Conservation (phyloP, 2,888 invertebrate genomes). For the Harpagoxenus sublaevis region DNA sequence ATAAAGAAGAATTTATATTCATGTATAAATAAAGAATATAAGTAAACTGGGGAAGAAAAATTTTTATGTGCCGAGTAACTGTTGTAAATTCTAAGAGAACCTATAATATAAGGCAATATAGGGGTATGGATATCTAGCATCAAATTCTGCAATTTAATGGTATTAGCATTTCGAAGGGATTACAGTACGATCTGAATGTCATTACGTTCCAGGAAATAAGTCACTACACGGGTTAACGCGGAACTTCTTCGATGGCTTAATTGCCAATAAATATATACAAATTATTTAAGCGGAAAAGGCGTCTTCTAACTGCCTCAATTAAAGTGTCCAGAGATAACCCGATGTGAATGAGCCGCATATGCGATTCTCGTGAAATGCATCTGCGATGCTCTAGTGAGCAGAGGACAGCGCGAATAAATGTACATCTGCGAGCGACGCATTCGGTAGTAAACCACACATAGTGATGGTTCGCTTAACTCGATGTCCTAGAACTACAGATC, state of each 20-base stretch:
- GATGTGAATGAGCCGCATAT: slow-evolving; percentile 50
- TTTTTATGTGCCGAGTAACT: not conserved
- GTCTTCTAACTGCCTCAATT: slow-evolving; percentile 67
- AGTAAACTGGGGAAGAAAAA: not conserved
- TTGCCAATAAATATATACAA: slow-evolving; percentile 69
- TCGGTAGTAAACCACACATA: slow-evolving; percentile 40
- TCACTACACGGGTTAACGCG: slow-evolving; percentile 51
- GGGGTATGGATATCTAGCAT: slow-evolving; percentile 61
- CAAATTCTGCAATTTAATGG: slow-evolving; percentile 72
- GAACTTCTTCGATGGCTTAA: slow-evolving; percentile 72
- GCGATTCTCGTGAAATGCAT: slow-evolving; percentile 51
- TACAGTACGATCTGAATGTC: slow-evolving; percentile 29
- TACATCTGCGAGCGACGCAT: slow-evolving; percentile 5
- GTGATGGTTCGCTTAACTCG: slow-evolving; percentile 11
- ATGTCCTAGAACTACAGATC: slow-evolving; percentile 9
- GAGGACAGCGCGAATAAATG: slow-evolving; percentile 43
- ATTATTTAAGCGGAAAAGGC: slow-evolving; percentile 60
- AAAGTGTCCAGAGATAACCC: slow-evolving; percentile 65
- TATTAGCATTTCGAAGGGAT: slow-evolving; percentile 75
- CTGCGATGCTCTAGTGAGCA: not conserved
- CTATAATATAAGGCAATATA: slow-evolving; percentile 50
- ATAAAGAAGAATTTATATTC: not conserved
- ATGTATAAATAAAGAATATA: not conserved
- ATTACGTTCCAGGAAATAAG: slow-evolving; percentile 54
- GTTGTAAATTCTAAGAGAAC: not conserved